These are phyloP conservation scores for Athalia circularis DNA, from an alignment of 2,888 invertebrate species.

Conservation along the genomic window DNA sequence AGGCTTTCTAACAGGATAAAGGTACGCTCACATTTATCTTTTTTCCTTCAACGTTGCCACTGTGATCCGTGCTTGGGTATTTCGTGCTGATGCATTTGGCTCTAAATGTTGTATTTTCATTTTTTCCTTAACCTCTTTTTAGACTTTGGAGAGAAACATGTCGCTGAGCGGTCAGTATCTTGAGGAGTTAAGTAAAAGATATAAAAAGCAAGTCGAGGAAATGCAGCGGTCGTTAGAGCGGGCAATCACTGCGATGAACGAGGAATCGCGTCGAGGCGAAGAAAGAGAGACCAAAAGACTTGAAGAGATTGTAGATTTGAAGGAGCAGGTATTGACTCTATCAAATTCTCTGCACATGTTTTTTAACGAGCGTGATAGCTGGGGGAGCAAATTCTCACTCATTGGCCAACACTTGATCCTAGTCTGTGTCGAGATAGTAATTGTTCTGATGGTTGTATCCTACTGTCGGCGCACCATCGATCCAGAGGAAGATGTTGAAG, in stretches of 20 bases:
- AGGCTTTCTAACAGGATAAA: constrained; percentile 96
- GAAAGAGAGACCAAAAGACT: constrained; percentile 87
- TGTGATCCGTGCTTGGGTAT: background rate
- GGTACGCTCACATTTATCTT: constrained; percentile 73
- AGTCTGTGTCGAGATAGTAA: constrained; percentile 75
- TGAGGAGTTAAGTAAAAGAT: constrained; percentile 95
- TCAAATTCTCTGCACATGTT: constrained; percentile 79
- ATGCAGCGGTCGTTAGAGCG: constrained; percentile 91
- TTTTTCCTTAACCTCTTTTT: constrained; percentile 63
- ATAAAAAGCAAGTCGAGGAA: constrained; percentile 97
- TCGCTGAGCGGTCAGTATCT: constrained; percentile 97
- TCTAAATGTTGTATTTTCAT: background rate
- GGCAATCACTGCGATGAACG: constrained; percentile 83
- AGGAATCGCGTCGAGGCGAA: constrained; percentile 82
- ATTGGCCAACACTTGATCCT: constrained; percentile 76
- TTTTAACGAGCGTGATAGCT: constrained; percentile 80
- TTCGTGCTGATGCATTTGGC: too few species aligned
- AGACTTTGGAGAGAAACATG: constrained; percentile 97
- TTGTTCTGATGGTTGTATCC: constrained; percentile 76
- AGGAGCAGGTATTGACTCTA: constrained; percentile 81
- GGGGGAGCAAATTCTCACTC: constrained; percentile 79
- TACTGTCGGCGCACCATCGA: constrained; percentile 73
- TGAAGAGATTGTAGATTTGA: constrained; percentile 84
- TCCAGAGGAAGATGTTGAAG: constrained; percentile 69
- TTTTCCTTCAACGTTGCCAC: background rate